Base-by-base conservation (phyloP, 2,797 vertebrate species). In the Chanos chanos region DNA sequence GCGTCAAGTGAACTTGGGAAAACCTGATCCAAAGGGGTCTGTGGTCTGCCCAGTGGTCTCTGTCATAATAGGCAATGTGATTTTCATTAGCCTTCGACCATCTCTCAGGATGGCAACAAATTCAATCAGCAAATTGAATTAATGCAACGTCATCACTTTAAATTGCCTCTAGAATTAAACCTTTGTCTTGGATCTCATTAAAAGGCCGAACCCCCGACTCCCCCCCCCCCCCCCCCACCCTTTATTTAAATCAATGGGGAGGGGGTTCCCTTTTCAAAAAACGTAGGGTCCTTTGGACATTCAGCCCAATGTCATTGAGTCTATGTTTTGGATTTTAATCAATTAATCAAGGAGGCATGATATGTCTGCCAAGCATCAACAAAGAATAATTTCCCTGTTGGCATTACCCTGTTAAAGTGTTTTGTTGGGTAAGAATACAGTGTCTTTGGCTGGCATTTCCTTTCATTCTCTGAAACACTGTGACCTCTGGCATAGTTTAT, bases 51-150 rank as follows among this genome's bases (percentile, higher is more conserved):
- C 24, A 5, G 22, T 24, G 19, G 25, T 41, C 61, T 33, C 33
- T 9, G 36, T 7, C n/a, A 8, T 8, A 31, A 18, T 13, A 6
- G 28, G 8, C 5, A 22, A 48, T 45, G 40, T 67, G 65, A 80
- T 77, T 81, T 77, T 71, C 68, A 53, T 68, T 54, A 62, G 73
- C 53, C 50, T 39, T 27, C 51, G 34, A 48, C 34, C 41, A 66
- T 75, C 73, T 68, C 71, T 66, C 68, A 73, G 70, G 69, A 81
- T 71, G 65, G 70, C 63, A 71, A 68, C 61, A 80, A 84, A 87
- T 86, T 56, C 39, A 87, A 86, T 87, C 71, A 83, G 39, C 64
- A 60, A 82, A 85, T 81, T 76, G 1, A 72, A 79, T 87, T 85
- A 84, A 55, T 65, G 54, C 66, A 77, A 72, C 71, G 53, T 79